Evolutionary conservation across 2,113 vertebrate species (phyloP).

Genomic region (Psilopsiagon aurifrons): DNA sequence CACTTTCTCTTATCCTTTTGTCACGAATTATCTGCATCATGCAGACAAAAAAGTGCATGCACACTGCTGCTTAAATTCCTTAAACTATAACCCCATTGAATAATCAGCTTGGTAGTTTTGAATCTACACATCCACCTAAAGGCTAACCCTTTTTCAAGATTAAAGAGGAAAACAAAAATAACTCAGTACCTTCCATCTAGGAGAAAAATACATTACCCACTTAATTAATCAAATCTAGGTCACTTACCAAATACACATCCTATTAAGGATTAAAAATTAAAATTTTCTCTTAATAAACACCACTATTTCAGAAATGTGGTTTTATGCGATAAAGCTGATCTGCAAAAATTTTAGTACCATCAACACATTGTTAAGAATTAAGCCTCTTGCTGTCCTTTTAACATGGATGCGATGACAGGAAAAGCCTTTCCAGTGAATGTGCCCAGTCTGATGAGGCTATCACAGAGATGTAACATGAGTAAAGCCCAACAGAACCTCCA

Average conservation of each 20-base stretch:
- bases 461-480: rapidly evolving
- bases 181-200: not conserved
- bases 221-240: conserved; percentile 56
- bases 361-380: not conserved
- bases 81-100: not conserved
- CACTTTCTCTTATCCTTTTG: not conserved
- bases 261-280: not conserved
- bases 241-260: not conserved
- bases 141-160: not conserved
- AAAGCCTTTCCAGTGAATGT: not conserved
- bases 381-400: not conserved
- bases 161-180: conserved; percentile 58
- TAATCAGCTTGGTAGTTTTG: not conserved
- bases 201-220: conserved; percentile 15
- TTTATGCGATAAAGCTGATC: not conserved
- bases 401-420: rapidly evolving
- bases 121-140: not conserved
- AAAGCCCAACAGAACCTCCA: rapidly evolving
- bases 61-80: not conserved
- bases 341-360: not conserved
- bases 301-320: not conserved
- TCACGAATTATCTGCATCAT: not conserved
- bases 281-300: not conserved
- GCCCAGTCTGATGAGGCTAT: rapidly evolving
- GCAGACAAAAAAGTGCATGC: not conserved